Evolutionary conservation across 2,888 invertebrate species (phyloP), one percentile per base, ranked within the genome.

Genomic region (Lithophane ornitopus): DNA sequence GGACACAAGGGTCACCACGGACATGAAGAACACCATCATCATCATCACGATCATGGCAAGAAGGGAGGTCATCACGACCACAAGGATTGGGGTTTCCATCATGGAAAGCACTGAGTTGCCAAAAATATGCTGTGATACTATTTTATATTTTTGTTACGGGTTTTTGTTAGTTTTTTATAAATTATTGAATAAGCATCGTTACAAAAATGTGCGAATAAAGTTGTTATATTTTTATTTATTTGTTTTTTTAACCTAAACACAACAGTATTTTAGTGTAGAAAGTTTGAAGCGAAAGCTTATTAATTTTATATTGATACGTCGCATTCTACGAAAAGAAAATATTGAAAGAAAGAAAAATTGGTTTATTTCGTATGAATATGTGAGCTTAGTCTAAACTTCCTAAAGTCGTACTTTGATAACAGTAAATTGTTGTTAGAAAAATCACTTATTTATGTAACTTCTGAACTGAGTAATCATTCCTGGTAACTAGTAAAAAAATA

Each of bases 1-100:
- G 96, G 96, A n/a, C 96, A 96, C 88, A 96, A 96, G 87, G 96
- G 96, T 58, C 96, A 96, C 81, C 96, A 96, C 78, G 96, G 96
- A 34, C 96, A 96, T 86, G 96, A 96, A 74, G 95, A 95, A 74
- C 96, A 96, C 85, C 96, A 96, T 88, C 96, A 96, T 79, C 93
- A 93, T 85, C 96, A 96, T 85, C 94, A 96, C 79, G 96, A 95
- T 80, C 96, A 96, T 91, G 96, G 96, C 90, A 96, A 96, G 91
- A 96, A 96, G 91, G 96, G 96, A 54, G 96, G 95, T 76, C 96
- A 96, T 78, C 82, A 95, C 16, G 95, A 93, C 88, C 95, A 95
- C 78, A 96, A 96, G 78, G 94, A 94, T 19, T 95, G 95, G 95
- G 96, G 96, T 70, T 93, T 93, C 94, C 95, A 96, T 81, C 96